Percentiles rank a stretch among this genome's conserved stretches.
Conservation (phyloP, 2,113 vertebrate genomes). For the Gopherus flavomarginatus region DNA sequence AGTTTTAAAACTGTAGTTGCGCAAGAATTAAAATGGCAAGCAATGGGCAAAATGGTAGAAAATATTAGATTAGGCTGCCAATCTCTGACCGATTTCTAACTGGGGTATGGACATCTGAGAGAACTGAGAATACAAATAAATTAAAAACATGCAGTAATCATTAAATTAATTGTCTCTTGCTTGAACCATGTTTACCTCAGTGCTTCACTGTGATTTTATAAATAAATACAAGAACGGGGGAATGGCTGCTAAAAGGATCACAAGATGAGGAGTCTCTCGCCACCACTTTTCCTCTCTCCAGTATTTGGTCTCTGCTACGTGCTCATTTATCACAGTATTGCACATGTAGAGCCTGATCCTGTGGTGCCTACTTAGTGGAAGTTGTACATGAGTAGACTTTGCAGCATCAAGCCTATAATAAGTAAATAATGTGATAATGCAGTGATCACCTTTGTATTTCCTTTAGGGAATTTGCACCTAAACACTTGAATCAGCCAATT, state of each 20-base stretch:
- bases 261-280: background rate
- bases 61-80: slow-evolving; percentile 32
- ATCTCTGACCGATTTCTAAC: slow-evolving; percentile 54
- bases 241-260: background rate
- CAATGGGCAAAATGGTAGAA: slow-evolving; percentile 52
- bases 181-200: background rate
- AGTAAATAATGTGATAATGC: background rate
- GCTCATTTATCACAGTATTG: background rate
- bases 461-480: background rate
- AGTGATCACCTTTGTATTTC: background rate
- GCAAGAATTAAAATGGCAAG: slow-evolving; percentile 31
- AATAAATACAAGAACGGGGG: background rate
- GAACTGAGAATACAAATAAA: slow-evolving; percentile 6
- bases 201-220: background rate
- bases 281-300: background rate
- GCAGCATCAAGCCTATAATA: background rate
- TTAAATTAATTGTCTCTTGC: slow-evolving; percentile 21
- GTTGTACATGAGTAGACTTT: background rate
- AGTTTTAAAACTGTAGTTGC: slow-evolving; percentile 51
- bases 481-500: background rate
- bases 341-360: background rate
- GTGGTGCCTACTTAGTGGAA: background rate
- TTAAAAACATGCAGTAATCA: background rate
- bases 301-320: fast-evolving
- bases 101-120: slow-evolving; percentile 1